phyloP scores from a whole-genome alignment of 2,888 invertebrate species.

The Hypena proboscidalis region DNA sequence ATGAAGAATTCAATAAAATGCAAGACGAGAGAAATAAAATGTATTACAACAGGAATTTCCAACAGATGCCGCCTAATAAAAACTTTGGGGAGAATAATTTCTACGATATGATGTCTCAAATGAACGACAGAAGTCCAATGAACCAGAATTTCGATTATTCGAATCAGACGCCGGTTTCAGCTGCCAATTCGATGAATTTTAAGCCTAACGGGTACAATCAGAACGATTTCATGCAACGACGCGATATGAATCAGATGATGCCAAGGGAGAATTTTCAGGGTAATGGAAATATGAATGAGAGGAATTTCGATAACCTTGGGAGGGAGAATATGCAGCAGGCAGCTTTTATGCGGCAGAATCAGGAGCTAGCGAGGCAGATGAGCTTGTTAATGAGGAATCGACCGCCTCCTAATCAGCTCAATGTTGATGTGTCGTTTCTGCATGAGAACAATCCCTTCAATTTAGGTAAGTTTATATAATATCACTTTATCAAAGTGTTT shows the following conservation, averaged over 20 bases:
- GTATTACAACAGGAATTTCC: constrained; percentile 65
- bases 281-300: constrained; percentile 56
- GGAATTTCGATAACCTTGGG: constrained; percentile 63
- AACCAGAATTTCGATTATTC: constrained; percentile 69
- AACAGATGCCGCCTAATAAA: constrained; percentile 61
- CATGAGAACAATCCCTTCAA: constrained; percentile 77
- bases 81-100: constrained; percentile 65
- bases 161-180: constrained; percentile 60
- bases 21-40: constrained; percentile 69
- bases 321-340: constrained; percentile 68
- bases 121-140: constrained; percentile 61
- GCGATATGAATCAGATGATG: constrained; percentile 65
- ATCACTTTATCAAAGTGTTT: neutral
- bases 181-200: constrained; percentile 54
- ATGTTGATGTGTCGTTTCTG: constrained; percentile 76
- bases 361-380: constrained; percentile 78
- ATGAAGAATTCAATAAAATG: constrained; percentile 60
- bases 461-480: constrained; percentile 61
- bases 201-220: constrained; percentile 74
- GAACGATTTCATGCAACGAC: constrained; percentile 68
- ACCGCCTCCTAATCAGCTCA: constrained; percentile 73
- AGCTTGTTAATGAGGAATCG: constrained; percentile 71
- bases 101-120: constrained; percentile 67
- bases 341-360: constrained; percentile 69
- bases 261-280: constrained; percentile 61